Conservation (phyloP, 2,113 vertebrate species). For the Symphodus melops region DNA sequence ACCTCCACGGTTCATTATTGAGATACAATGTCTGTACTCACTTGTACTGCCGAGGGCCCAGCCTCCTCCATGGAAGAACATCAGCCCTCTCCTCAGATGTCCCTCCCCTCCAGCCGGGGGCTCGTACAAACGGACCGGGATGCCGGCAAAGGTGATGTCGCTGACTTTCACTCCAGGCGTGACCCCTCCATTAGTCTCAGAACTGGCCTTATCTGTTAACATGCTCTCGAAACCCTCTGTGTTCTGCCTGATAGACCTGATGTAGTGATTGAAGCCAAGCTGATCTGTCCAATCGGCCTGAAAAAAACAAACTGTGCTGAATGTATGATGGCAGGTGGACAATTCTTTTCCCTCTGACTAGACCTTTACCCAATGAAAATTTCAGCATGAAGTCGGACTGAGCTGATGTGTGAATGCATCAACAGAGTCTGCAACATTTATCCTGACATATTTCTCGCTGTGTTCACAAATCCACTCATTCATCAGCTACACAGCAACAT, state of each 20-base stretch:
- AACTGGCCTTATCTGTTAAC: slow-evolving; percentile 17
- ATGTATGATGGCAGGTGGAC: too few species aligned
- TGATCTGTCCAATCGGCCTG: slow-evolving; percentile 86
- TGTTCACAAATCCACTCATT: too few species aligned
- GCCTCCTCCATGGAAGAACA: slow-evolving; percentile 94
- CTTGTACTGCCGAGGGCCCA: slow-evolving; percentile 92
- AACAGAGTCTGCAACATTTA: too few species aligned
- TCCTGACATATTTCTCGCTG: too few species aligned
- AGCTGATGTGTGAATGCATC: too few species aligned
- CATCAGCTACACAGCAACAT: too few species aligned
- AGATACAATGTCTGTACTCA: slow-evolving; percentile 73
- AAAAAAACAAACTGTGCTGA: not conserved
- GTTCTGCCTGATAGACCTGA: slow-evolving; percentile 78
- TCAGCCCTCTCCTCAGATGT: slow-evolving; percentile 84
- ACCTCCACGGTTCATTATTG: too few species aligned
- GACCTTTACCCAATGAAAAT: too few species aligned
- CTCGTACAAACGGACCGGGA: slow-evolving; percentile 92
- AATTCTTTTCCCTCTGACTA: too few species aligned
- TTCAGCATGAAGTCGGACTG: too few species aligned
- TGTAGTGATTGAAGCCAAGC: slow-evolving; percentile 85
- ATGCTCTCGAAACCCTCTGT: slow-evolving; percentile 77
- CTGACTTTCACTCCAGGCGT: slow-evolving; percentile 81
- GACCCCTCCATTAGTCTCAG: slow-evolving; percentile 45
- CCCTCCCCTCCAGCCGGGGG: slow-evolving; percentile 77
- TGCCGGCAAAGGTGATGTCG: slow-evolving; percentile 86